Evolutionary conservation across 2,888 invertebrate genomes (phyloP), one percentile per base, ranked within the genome.

Genomic region (Dromius quadrimaculatus): DNA sequence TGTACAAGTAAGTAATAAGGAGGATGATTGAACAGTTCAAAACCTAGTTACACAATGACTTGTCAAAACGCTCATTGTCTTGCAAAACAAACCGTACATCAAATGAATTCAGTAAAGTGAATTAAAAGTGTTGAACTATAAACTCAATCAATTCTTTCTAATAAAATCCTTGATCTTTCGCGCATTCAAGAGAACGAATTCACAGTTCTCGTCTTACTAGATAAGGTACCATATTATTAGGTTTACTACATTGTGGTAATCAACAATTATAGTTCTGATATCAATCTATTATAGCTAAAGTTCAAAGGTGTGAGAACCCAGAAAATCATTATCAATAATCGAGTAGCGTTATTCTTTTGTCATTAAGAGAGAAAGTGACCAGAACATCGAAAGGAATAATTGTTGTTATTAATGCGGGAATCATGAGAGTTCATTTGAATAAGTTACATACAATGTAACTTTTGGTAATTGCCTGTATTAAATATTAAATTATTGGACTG

Each of bases 241-340:
- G 4, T 28, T 28, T 28, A 3, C 8, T 28, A 28, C 28, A 5
- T 8, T 3, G 28, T 28, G 3, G 28, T 28, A 28, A 28, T 15
- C 43, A 19, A 19, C 43, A 43, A 43, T 43, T 43, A 43, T 19
- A 17, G 41, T 6, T 5, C 17, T n/a, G 43, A 43, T 43, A 43
- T 19, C 15, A 9, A 43, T 43, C 28, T 3, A 28, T 8, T 28
- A 28, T 5, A 3, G 3, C 28, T 8, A 28, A 28, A 28, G 28
- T 28, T 28, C 28, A 28, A 28, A 28, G 28, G 28, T 28, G 28
- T 28, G 28, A 28, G 28, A 28, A 28, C n/a, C n/a, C n/a, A n/a
- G n/a, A n/a, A n/a, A n/a, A n/a, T n/a, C 28, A 28, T 28, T 28
- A 6, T 8, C 8, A 28, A 28, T 28, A 28, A 28, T 28, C 8